phyloP scores from a whole-genome alignment of 2,113 vertebrate species.

The Solea senegalensis region DNA sequence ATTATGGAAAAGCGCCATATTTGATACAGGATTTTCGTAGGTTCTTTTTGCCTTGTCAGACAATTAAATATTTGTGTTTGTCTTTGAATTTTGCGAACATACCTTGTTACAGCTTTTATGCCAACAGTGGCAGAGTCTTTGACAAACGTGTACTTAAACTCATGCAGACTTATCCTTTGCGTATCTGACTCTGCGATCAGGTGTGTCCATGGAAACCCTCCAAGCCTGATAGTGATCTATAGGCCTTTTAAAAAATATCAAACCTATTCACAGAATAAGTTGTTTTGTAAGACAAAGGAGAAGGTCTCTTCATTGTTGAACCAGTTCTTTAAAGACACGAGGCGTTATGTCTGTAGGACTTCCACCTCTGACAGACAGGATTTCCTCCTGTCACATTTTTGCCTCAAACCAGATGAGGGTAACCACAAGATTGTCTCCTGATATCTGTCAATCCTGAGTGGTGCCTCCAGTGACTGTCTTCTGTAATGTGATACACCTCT shows the following conservation, averaged over 20 bases:
- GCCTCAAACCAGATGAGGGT: conserved; percentile 30
- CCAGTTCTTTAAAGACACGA: conserved; percentile 18
- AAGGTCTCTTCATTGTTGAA: not conserved
- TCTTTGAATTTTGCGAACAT: too few species aligned
- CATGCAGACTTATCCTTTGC: too few species aligned
- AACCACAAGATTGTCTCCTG: conserved; percentile 34
- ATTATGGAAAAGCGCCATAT: too few species aligned
- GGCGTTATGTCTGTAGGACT: conserved; percentile 27
- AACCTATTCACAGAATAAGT: not conserved
- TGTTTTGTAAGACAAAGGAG: not conserved
- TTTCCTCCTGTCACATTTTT: conserved; percentile 45
- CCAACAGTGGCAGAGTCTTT: too few species aligned
- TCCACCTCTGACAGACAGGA: conserved; percentile 53
- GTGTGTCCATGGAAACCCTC: not conserved
- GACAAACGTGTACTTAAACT: too few species aligned
- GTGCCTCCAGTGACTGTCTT: not conserved
- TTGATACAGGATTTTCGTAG: too few species aligned
- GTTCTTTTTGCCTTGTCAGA: too few species aligned
- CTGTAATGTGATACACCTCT: not conserved
- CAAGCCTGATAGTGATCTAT: not conserved
- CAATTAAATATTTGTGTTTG: too few species aligned
- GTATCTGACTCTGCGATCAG: not conserved
- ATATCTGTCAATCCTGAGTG: conserved; percentile 12
- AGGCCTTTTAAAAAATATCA: not conserved
- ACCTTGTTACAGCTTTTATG: too few species aligned